Base-by-base conservation (phyloP, 2,113 vertebrate species). In the Daboia siamensis region DNA sequence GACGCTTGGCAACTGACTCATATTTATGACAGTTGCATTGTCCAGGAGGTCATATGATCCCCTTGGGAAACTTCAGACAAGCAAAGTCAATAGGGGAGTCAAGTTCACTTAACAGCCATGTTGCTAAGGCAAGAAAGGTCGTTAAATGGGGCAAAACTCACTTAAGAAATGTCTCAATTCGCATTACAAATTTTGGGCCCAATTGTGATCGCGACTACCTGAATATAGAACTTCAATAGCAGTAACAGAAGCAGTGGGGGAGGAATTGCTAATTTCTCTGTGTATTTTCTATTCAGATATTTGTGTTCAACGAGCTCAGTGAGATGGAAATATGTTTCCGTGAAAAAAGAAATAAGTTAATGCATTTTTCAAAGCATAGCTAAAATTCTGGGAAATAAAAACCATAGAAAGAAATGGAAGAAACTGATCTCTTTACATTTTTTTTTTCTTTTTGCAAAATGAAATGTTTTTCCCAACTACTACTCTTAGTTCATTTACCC, bases 331-430 rank as follows among this genome's bases (percentile, higher is more conserved):
- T 91, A 86, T 94, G 93, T 92, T 93, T 93, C 13, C 29, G 74
- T 39, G 48, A 93, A 87, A 93, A 92, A 92, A 12, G 69, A 94
- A 84, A 94, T 95, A 94, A 90, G 39, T 13, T 51, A 95, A 92
- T 0, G 51, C 0, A 48, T 15, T 21, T 91, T 88, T 56, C 92
- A 93, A 86, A 93, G 92, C 94, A 94, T 96, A 95, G 95, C 24
- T 96, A 95, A 80, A 93, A 86, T 92, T 93, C 94, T 96, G 90
- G 92, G 88, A 92, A 94, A 95, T 59, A 90, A 92, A 94, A 96
- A 39, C 91, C 95, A 87, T 15, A 89, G 88, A 95, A 95, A 59
- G 17, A 80, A 94, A 20, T 12, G 7, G 56, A 96, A 94, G 85
- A 93, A 85, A 0, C 59, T 20, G 33, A 92, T 69, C 61, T 1